These are phyloP conservation scores for Luperina nickerlii DNA, from an alignment of 2,888 invertebrate genomes.

Conservation along the genomic window DNA sequence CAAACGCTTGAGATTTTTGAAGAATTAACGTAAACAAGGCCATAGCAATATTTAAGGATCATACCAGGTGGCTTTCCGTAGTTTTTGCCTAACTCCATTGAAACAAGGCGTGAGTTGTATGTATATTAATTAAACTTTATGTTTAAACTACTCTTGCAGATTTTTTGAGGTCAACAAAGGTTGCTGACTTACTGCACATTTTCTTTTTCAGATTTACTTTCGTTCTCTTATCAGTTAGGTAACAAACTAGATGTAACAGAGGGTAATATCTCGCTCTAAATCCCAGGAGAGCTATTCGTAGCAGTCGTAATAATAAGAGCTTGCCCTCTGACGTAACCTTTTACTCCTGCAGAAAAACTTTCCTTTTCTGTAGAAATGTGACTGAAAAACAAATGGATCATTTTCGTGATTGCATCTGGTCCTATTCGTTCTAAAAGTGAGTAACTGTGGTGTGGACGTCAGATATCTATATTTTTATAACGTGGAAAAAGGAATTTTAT, in stretches of 20 bases:
- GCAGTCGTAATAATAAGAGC: conserved; percentile 15
- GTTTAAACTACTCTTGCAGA: no score
- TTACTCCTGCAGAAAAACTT: not conserved
- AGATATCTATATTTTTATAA: not conserved
- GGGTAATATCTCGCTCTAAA: conserved; percentile 15
- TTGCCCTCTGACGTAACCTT: conserved; percentile 18
- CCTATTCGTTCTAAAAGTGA: not conserved
- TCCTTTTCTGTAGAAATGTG: conserved; percentile 5
- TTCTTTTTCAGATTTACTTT: not conserved
- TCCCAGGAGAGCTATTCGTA: conserved; percentile 1
- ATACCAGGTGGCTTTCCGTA: not conserved
- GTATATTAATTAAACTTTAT: not conserved
- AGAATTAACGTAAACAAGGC: not conserved
- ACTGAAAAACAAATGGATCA: conserved; percentile 43
- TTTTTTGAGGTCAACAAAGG: conserved; percentile 10
- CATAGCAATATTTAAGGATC: no score
- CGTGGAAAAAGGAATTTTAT: not conserved
- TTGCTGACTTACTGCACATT: not conserved
- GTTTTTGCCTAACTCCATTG: no score
- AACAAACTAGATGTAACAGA: conserved; percentile 19
- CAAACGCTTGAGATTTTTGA: not conserved
- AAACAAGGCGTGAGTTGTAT: not conserved
- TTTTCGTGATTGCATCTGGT: conserved; percentile 21
- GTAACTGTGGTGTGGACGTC: not conserved
- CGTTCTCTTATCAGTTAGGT: conserved; percentile 17